Evolutionary conservation across 2,888 invertebrate species (phyloP).

Genomic region (Pyralis farinalis): DNA sequence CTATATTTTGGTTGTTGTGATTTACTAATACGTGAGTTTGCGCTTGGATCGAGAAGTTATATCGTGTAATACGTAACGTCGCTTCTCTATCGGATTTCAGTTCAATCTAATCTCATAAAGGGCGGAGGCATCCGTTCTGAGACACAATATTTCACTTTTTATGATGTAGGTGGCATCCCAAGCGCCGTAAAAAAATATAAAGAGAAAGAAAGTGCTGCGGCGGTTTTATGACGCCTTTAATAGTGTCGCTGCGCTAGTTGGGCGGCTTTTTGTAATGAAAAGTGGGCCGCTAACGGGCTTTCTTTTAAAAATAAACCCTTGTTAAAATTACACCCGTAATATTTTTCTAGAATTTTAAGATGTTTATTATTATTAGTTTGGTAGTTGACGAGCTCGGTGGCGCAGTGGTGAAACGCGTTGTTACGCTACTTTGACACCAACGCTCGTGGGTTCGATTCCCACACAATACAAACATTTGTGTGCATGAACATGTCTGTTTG

Average conservation of each 20-base stretch:
- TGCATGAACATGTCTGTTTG: too few species aligned
- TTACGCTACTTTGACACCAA: too few species aligned
- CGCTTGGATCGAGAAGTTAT: conserved; percentile 15
- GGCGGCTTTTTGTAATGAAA: conserved; percentile 31
- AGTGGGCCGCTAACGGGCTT: conserved; percentile 16
- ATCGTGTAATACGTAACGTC: conserved; percentile 24
- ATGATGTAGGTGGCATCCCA: conserved; percentile 68
- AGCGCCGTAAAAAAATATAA: conserved; percentile 66
- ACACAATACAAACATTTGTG: too few species aligned
- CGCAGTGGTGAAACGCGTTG: too few species aligned
- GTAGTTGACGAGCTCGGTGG: too few species aligned
- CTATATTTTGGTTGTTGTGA: conserved; percentile 16
- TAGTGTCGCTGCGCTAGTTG: conserved; percentile 53
- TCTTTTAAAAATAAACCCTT: background rate
- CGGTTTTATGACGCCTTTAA: conserved; percentile 60
- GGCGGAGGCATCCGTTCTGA: conserved; percentile 59
- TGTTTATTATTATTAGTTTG: too few species aligned
- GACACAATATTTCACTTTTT: conserved; percentile 76
- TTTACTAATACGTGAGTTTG: conserved; percentile 18
- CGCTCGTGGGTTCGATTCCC: too few species aligned
- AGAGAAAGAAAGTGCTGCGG: conserved; percentile 57
- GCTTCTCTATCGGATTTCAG: conserved; percentile 63
- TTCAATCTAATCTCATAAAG: conserved; percentile 66
- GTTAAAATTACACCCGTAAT: background rate
- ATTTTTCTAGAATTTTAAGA: too few species aligned